Conservation (phyloP, 2,797 vertebrate genomes). For the Falco rusticolus region DNA sequence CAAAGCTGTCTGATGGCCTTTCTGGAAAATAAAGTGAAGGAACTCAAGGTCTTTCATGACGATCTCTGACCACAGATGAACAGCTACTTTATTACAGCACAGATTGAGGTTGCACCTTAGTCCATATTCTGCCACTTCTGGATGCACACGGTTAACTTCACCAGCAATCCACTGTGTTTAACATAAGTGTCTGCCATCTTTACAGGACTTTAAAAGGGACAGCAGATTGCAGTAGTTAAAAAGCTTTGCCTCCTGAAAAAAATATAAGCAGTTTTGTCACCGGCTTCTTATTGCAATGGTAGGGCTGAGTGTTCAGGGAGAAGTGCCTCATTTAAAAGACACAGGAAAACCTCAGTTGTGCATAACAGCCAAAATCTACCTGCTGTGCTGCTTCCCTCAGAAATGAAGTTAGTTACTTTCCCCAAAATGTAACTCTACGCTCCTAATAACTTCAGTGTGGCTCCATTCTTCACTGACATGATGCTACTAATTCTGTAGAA, state of each 20-base stretch:
- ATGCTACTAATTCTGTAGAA: neutral
- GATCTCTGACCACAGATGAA: slow-evolving; percentile 83
- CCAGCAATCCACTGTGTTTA: slow-evolving; percentile 61
- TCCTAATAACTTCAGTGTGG: neutral
- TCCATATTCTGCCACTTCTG: slow-evolving; percentile 73
- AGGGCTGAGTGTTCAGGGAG: neutral
- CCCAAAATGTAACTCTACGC: neutral
- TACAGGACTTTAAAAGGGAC: slow-evolving; percentile 9
- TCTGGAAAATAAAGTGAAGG: slow-evolving; percentile 79
- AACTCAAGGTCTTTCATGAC: slow-evolving; percentile 80
- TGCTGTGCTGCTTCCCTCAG: neutral
- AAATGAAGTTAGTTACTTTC: neutral
- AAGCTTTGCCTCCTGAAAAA: slow-evolving; percentile 4
- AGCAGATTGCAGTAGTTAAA: slow-evolving; percentile 4
- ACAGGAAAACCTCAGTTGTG: neutral
- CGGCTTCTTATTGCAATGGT: neutral
- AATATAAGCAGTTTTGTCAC: neutral
- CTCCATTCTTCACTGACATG: neutral
- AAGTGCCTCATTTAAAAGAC: neutral
- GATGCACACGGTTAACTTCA: slow-evolving; percentile 66
- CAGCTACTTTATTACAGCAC: slow-evolving; percentile 79
- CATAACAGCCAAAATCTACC: neutral
- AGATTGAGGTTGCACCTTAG: slow-evolving; percentile 74
- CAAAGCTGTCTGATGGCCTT: slow-evolving; percentile 79
- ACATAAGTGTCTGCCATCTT: slow-evolving; percentile 54